These are phyloP conservation scores for Leucoraja erinaceus DNA, from an alignment of 2,113 vertebrate species.

Conservation along the genomic window DNA sequence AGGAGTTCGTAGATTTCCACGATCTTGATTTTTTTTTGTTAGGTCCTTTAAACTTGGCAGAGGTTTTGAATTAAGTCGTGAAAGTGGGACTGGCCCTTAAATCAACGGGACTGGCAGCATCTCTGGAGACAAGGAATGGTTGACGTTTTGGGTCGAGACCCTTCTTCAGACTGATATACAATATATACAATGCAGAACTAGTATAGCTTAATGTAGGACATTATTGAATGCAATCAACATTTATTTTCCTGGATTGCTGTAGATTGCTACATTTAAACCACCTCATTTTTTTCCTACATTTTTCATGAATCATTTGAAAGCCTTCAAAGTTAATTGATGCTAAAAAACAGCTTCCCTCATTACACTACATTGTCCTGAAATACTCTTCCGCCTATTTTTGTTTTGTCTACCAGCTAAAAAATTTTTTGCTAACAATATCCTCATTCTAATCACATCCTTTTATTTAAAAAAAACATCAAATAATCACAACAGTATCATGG, in stretches of 20 bases:
- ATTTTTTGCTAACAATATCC: neutral
- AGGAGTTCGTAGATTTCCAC: no score
- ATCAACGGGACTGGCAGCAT: no score
- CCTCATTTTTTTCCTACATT: neutral
- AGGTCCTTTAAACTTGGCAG: no score
- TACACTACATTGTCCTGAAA: neutral
- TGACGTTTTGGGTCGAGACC: no score
- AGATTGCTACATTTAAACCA: neutral
- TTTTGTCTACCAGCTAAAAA: neutral
- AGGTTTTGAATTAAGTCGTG: no score
- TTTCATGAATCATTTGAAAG: neutral
- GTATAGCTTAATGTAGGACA: neutral
- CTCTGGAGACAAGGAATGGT: no score
- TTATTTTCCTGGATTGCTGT: no score
- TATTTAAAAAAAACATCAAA: neutral
- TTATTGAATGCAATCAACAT: neutral
- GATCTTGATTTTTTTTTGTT: no score
- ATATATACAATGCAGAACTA: neutral
- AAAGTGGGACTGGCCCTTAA: no score
- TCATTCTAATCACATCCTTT: neutral
- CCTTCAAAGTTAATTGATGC: neutral
- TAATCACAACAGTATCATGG: neutral
- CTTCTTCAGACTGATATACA: no score
- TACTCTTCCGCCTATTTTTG: neutral
- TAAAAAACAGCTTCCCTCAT: neutral